Percentiles rank a stretch among this genome's conserved stretches.
These are phyloP conservation scores for Orientallactaga bullata DNA, from an alignment of 2,113 vertebrate species.

Conservation along the genomic window DNA sequence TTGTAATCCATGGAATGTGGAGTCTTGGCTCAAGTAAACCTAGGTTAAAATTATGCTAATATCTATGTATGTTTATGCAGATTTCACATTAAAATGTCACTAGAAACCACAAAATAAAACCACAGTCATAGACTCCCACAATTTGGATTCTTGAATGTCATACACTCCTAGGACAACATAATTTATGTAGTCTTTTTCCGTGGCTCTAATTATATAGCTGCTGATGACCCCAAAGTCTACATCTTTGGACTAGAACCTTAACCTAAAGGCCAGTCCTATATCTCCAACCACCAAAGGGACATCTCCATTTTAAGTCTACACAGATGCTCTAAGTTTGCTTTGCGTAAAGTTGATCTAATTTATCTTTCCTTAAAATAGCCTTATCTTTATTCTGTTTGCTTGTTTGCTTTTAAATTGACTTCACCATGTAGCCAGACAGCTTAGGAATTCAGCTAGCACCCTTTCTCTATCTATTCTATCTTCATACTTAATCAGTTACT, in stretches of 20 bases:
- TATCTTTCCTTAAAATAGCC: background rate
- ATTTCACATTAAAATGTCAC: conserved; percentile 63
- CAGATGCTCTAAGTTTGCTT: background rate
- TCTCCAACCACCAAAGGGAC: background rate
- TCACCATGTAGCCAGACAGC: background rate
- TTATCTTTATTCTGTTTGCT: background rate
- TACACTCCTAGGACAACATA: background rate
- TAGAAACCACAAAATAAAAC: conserved; percentile 65
- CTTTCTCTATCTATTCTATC: background rate
- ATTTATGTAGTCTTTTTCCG: background rate
- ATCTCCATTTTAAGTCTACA: background rate
- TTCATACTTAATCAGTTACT: background rate
- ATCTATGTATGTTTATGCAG: conserved; percentile 18
- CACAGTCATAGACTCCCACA: background rate
- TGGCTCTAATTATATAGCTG: background rate
- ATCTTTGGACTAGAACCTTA: background rate
- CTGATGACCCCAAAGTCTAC: background rate
- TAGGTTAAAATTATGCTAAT: conserved; percentile 65
- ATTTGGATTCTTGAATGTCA: background rate
- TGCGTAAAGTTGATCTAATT: background rate
- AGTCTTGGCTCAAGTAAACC: conserved; percentile 55
- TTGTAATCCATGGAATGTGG: conserved; percentile 78
- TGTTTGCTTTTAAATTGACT: background rate
- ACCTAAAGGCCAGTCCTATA: background rate
- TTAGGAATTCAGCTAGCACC: background rate